A percentile compares a stretch with the other conserved stretches of the same genome.
These are phyloP conservation scores for Crambe crambe DNA, from an alignment of 37 sponge, comb jelly and placozoan genomes.

Conservation along the genomic window DNA sequence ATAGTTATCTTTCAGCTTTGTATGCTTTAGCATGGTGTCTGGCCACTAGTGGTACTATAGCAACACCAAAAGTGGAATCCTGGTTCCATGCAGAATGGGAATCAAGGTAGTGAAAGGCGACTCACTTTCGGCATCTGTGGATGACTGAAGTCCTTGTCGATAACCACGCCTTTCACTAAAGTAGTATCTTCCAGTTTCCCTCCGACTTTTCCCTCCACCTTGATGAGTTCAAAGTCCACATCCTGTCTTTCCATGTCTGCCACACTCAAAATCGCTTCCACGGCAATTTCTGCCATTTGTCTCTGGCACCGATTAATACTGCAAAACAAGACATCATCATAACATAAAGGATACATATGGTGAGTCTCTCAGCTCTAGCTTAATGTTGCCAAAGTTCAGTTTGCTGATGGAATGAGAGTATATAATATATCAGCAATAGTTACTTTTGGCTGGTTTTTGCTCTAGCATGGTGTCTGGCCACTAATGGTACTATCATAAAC, in stretches of 20 bases:
- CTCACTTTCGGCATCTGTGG: constrained; percentile 98
- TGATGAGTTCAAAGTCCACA: constrained; percentile 98
- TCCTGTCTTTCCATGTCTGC: constrained; percentile 94
- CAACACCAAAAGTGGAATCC: background rate
- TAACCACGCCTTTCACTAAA: constrained; percentile 93
- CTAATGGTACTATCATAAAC: background rate
- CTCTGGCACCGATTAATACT: constrained; percentile 93
- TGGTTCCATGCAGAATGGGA: background rate
- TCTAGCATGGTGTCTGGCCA: constrained; percentile 55
- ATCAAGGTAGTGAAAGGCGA: no score
- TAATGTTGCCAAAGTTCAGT: constrained; percentile 21
- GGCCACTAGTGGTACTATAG: constrained; percentile 10
- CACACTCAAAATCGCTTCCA: constrained; percentile 93
- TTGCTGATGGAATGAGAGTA: background rate
- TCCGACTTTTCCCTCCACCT: constrained; percentile 94
- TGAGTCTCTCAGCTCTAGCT: no score
- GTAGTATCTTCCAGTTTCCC: constrained; percentile 93
- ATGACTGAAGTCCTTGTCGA: constrained; percentile 97
- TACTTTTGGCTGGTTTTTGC: no score
- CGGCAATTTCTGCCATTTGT: constrained; percentile 97
- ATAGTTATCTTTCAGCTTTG: no score
- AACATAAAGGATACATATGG: background rate
- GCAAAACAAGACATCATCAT: background rate
- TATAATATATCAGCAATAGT: constrained; percentile 22
- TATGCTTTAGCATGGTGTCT: no score